Evolutionary conservation across 2,113 vertebrate genomes (phyloP).

Genomic region (Nanger granti): DNA sequence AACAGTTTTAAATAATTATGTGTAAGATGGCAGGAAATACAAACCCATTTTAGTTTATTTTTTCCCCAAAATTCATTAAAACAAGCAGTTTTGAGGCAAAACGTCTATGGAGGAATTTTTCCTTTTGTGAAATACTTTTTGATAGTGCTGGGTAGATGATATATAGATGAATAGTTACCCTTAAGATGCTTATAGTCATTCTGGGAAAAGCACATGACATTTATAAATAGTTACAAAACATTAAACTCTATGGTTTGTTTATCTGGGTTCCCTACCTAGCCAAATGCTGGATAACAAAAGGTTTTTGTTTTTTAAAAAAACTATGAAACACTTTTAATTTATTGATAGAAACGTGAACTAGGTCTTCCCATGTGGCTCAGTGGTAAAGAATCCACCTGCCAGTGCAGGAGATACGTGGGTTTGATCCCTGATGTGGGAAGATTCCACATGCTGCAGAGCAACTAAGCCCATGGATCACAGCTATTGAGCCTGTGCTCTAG

Average conservation of each 20-base stretch:
- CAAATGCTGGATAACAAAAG: neutral
- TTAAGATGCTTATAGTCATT: neutral
- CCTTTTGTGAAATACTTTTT: conserved; percentile 1
- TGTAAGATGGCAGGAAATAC: neutral
- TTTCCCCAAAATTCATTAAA: conserved; percentile 1
- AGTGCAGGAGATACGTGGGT: neutral
- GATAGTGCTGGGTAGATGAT: neutral
- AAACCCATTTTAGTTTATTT: neutral
- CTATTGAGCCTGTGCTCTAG: neutral
- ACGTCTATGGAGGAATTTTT: conserved; percentile 15
- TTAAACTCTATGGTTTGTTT: neutral
- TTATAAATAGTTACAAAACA: neutral
- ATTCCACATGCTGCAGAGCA: neutral
- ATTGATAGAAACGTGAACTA: neutral
- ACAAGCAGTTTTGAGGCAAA: neutral
- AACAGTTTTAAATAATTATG: neutral
- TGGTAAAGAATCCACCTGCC: neutral
- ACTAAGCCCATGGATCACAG: neutral
- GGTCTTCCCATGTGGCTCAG: neutral
- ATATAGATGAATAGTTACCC: neutral
- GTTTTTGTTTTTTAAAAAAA: neutral
- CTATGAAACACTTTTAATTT: neutral
- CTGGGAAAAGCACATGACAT: neutral
- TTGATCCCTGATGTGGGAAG: neutral
- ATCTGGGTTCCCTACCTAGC: neutral